A percentile compares a stretch with the other conserved stretches of the same genome.
Evolutionary conservation across 2,797 vertebrate species (phyloP).

Genomic region (Oophaga sylvatica): DNA sequence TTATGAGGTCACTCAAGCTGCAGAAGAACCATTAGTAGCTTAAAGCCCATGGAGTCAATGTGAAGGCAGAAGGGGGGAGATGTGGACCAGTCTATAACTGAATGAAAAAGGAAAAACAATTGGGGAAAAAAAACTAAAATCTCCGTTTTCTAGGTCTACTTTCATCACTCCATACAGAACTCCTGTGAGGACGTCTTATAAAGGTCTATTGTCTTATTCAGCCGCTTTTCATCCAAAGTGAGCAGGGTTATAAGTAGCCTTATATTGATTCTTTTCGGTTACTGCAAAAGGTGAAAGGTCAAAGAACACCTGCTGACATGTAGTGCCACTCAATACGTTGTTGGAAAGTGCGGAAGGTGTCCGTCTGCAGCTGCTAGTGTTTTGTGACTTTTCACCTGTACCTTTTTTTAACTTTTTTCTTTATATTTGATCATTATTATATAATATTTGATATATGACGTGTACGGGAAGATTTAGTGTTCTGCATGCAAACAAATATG

Average conservation of each 20-base stretch:
- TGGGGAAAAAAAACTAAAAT: conserved; percentile 9
- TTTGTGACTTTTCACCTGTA: neutral
- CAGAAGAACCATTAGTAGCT: neutral
- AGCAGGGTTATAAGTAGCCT: conserved; percentile 7
- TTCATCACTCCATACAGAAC: neutral
- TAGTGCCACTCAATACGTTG: neutral
- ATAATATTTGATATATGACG: neutral
- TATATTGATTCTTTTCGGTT: conserved; percentile 40
- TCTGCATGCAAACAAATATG: no score
- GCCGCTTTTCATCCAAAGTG: conserved; percentile 16
- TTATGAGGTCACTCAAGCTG: conserved; percentile 21
- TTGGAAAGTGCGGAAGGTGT: conserved; percentile 9
- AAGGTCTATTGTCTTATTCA: conserved; percentile 40
- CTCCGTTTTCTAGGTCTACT: conserved; percentile 11
- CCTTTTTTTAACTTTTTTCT: neutral
- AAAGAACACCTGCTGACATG: conserved; percentile 38
- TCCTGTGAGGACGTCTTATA: neutral
- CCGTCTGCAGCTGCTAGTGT: neutral
- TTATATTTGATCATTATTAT: neutral
- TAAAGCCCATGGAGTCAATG: neutral
- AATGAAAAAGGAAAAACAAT: conserved; percentile 34
- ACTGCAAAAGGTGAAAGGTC: conserved; percentile 45
- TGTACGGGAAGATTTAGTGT: no score
- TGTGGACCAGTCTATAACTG: conserved; percentile 3
- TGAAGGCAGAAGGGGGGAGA: neutral